Conservation (phyloP, 2,888 invertebrate genomes). For the Brachyptera putata region DNA sequence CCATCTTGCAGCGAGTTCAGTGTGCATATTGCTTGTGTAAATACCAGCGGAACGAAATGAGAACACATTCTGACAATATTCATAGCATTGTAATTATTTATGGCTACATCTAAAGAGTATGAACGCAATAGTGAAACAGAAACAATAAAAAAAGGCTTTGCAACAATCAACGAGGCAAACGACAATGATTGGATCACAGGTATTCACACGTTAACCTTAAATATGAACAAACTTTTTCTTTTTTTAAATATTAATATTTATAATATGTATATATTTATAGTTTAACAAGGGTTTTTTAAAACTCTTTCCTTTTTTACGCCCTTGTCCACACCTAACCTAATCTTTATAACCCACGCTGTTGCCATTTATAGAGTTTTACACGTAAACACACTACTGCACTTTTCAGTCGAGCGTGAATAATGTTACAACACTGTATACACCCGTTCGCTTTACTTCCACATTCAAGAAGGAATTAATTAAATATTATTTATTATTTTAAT, state of each 20-base stretch:
- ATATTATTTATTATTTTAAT: neutral
- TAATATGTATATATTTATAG: constrained; percentile 18
- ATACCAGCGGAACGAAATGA: too few species aligned
- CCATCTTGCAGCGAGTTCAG: too few species aligned
- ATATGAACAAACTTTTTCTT: neutral
- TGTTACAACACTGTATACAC: neutral
- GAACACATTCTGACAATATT: constrained; percentile 7
- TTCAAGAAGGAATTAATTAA: neutral
- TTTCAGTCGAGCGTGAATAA: constrained; percentile 1
- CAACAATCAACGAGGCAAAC: constrained; percentile 16
- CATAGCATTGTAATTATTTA: constrained; percentile 14
- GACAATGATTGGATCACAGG: constrained; percentile 19
- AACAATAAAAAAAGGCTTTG: constrained; percentile 16
- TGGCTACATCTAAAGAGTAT: constrained; percentile 20
- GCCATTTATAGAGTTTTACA: neutral
- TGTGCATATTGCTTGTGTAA: too few species aligned
- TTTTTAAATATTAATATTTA: neutral
- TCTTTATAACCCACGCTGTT: constrained; percentile 2
- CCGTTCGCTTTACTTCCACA: neutral
- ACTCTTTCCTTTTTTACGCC: neutral
- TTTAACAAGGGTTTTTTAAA: constrained; percentile 18
- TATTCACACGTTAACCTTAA: constrained; percentile 4
- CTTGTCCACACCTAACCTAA: constrained; percentile 7
- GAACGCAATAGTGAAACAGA: constrained; percentile 18
- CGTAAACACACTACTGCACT: neutral